Evolutionary conservation across 2,888 invertebrate species (phyloP).

Genomic region (Hirtodrosophila cameraria): DNA sequence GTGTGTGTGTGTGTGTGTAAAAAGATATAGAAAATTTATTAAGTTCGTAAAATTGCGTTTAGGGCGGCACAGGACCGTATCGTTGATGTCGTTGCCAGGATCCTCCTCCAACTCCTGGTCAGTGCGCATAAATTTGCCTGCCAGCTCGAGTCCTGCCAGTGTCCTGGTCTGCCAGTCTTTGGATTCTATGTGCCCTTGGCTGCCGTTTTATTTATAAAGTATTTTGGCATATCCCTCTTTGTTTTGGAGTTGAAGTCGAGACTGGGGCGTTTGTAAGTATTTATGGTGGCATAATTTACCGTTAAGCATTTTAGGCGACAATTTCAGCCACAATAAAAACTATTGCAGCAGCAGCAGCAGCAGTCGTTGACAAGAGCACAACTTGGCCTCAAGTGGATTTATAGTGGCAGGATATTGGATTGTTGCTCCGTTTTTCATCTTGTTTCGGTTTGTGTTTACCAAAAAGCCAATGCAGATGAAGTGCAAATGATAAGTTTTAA

Average conservation of each 20-base stretch:
- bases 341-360: slow-evolving; percentile 40
- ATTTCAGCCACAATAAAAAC: slow-evolving; percentile 70
- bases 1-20: slow-evolving; percentile 31
- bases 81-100: slow-evolving; percentile 25
- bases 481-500: slow-evolving; percentile 73
- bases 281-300: slow-evolving; percentile 75
- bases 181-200: slow-evolving; percentile 35
- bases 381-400: slow-evolving; percentile 51
- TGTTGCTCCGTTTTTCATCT: slow-evolving; percentile 30
- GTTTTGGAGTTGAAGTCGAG: slow-evolving; percentile 30
- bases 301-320: slow-evolving; percentile 75
- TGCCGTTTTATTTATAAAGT: slow-evolving; percentile 66
- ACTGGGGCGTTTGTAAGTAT: slow-evolving; percentile 42
- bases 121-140: slow-evolving; percentile 64
- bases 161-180: slow-evolving; percentile 26
- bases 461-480: slow-evolving; percentile 57
- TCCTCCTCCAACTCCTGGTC: slow-evolving; percentile 24
- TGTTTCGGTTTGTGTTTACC: slow-evolving; percentile 18
- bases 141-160: no score
- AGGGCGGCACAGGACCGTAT: slow-evolving; percentile 8
- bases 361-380: slow-evolving; percentile 14
- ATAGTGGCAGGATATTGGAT: slow-evolving; percentile 71
- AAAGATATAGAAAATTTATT: slow-evolving; percentile 79
- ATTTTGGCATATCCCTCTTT: slow-evolving; percentile 46
- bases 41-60: slow-evolving; percentile 73